A percentile compares a stretch with the other conserved stretches of the same genome.
Evolutionary conservation across 2,888 invertebrate species (phyloP).

Genomic region (Patella depressa): DNA sequence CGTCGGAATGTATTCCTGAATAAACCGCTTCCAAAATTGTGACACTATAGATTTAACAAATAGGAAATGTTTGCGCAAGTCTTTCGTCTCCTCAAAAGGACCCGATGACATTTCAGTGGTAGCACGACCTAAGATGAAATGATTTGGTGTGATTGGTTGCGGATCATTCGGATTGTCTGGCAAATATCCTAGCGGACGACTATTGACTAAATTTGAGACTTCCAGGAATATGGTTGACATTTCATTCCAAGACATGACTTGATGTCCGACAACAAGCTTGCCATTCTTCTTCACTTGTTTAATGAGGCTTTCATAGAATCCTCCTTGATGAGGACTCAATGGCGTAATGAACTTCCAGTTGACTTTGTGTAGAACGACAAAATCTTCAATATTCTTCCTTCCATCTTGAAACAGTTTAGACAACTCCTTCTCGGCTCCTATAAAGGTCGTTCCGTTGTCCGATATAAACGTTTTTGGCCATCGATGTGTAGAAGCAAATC

Average conservation of each 20-base stretch:
- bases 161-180: conserved; percentile 19
- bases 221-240: conserved; percentile 24
- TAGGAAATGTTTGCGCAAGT: conserved; percentile 16
- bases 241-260: conserved; percentile 21
- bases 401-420: conserved; percentile 14
- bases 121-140: conserved; percentile 26
- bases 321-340: conserved; percentile 21
- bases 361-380: conserved; percentile 14
- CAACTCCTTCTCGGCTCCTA: conserved; percentile 17
- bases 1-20: conserved; percentile 23
- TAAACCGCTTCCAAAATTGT: conserved; percentile 26
- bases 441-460: conserved; percentile 20
- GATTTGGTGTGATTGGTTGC: conserved; percentile 27
- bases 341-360: conserved; percentile 22
- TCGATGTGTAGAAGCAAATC: conserved; percentile 23
- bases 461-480: conserved; percentile 27
- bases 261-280: conserved; percentile 16
- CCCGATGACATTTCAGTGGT: conserved; percentile 19
- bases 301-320: conserved; percentile 25
- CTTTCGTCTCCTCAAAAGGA: conserved; percentile 20
- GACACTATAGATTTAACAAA: conserved; percentile 21
- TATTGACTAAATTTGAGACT: conserved; percentile 21
- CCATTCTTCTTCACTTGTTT: conserved; percentile 21
- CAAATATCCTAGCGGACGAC: conserved; percentile 20
- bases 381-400: conserved; percentile 16